These are phyloP conservation scores for Barnardius zonarius DNA, from an alignment of 2,113 vertebrate genomes.

Conservation along the genomic window DNA sequence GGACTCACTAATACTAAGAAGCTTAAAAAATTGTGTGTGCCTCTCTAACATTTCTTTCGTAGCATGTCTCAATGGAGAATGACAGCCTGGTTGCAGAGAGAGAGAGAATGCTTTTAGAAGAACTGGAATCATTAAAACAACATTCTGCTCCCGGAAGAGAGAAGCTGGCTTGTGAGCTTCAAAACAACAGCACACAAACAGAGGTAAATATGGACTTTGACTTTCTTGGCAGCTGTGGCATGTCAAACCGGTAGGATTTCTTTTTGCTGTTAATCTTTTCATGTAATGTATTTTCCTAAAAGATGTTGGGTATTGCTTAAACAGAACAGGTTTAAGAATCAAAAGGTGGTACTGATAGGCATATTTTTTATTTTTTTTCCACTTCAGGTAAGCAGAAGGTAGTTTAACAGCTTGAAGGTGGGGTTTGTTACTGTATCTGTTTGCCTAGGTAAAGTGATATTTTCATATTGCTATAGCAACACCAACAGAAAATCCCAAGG, in stretches of 20 bases:
- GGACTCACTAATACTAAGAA: background rate
- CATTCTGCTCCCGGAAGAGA: constrained; percentile 64
- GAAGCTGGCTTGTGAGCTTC: constrained; percentile 64
- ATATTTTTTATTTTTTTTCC: background rate
- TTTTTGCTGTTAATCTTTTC: constrained; percentile 4
- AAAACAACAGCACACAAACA: constrained; percentile 77
- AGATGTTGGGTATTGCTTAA: background rate
- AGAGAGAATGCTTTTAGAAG: constrained; percentile 79
- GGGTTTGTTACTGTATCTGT: background rate
- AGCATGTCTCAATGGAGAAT: constrained; percentile 75
- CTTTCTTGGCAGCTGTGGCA: constrained; percentile 6
- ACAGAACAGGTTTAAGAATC: background rate
- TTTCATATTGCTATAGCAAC: constrained; percentile 81
- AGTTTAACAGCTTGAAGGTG: background rate
- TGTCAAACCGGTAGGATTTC: background rate
- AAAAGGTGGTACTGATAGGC: constrained; percentile 42
- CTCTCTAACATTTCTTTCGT: constrained; percentile 54
- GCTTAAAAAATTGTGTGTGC: constrained; percentile 51
- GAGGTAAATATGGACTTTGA: constrained; percentile 75
- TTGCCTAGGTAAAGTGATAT: constrained; percentile 51
- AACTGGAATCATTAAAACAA: constrained; percentile 74
- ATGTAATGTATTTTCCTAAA: background rate
- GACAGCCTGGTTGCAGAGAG: constrained; percentile 77
- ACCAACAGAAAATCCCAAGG: constrained; percentile 43
- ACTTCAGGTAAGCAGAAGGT: constrained; percentile 36